phyloP scores from a whole-genome alignment of 2,797 vertebrate species.

The Coluber constrictor region DNA sequence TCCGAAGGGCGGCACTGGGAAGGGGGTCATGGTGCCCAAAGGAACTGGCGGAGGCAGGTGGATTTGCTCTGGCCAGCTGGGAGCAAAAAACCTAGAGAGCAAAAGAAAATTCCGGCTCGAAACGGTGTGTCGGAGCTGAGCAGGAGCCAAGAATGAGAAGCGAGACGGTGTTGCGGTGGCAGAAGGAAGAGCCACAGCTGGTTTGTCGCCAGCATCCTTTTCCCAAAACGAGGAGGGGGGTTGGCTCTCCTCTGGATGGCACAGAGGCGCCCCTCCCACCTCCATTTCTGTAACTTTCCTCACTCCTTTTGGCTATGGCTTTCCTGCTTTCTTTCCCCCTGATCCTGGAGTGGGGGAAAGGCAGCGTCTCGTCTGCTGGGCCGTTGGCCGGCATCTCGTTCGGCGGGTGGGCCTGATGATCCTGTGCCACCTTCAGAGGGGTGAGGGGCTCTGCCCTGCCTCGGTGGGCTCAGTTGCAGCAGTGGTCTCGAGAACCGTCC shows the following conservation, averaged over 20 bases:
- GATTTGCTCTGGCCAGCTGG: constrained; percentile 56
- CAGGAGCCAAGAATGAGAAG: constrained; percentile 54
- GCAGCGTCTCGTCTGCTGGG: not conserved
- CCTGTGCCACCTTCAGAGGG: not conserved
- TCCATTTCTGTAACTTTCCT: not conserved
- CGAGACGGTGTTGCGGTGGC: constrained; percentile 30
- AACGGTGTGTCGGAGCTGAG: constrained; percentile 43
- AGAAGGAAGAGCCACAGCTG: constrained; percentile 44
- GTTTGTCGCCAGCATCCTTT: constrained; percentile 10
- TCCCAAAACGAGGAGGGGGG: not conserved
- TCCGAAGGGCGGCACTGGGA: constrained; percentile 66
- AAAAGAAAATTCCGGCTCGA: constrained; percentile 47
- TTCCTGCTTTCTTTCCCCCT: not conserved
- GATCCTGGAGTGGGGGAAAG: not conserved
- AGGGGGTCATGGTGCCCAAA: constrained; percentile 27
- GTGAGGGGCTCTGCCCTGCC: constrained; percentile 4
- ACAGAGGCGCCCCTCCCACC: not conserved
- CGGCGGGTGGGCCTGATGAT: not conserved
- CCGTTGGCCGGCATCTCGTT: not conserved
- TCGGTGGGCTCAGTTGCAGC: constrained; percentile 56
- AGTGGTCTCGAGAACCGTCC: constrained; percentile 65
- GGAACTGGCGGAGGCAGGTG: constrained; percentile 63
- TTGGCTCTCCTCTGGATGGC: constrained; percentile 13
- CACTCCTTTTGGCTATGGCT: not conserved
- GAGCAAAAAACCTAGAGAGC: constrained; percentile 36